Evolutionary conservation across 2,797 vertebrate species (phyloP), one percentile per base, ranked within the genome.

Genomic region (Sardinella longiceps): DNA sequence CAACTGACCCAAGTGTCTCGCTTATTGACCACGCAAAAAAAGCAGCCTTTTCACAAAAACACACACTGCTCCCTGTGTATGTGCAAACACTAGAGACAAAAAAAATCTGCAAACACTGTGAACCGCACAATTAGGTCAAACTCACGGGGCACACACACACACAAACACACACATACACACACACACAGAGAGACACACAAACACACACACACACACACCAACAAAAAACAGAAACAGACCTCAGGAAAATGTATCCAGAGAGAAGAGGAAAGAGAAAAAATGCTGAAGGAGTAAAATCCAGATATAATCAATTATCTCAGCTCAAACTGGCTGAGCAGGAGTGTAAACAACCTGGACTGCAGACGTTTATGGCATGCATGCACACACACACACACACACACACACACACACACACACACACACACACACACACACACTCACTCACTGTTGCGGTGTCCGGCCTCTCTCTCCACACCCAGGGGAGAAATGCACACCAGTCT

Each of bases 401-500:
- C 63, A 70, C 60, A 63, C n/a, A 60, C 56, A 60, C n/a, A 60
- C 25, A 63, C 25, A 11, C 60, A 60, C 56, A 60, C 56, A 60
- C 56, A 60, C 56, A 60, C 56, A 60, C 56, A 58, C 56, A 63
- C 58, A 10, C 58, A 28, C 58, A 63, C n/a, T 11, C n/a, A 63
- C 58, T 28, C 58, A 63, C 58, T 56, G 39, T 56, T 66, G 56
- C 28, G 60, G n/a, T 30, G 20, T 53, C 48, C 63, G 58, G 60
- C 45, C 33, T 39, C 37, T 30, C 58, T 48, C 80, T 81, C 82
- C 90, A 88, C 91, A 88, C 90, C 89, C 89, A 85, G 82, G 20
- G 53, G 15, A 87, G 83, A 89, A 90, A 92, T 91, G 89, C 46
- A 80, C 50, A 74, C 86, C n/a, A 86, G 85, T 88, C 83, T 92